Conservation (phyloP, 2,888 invertebrate species). For the Thyatira batis region DNA sequence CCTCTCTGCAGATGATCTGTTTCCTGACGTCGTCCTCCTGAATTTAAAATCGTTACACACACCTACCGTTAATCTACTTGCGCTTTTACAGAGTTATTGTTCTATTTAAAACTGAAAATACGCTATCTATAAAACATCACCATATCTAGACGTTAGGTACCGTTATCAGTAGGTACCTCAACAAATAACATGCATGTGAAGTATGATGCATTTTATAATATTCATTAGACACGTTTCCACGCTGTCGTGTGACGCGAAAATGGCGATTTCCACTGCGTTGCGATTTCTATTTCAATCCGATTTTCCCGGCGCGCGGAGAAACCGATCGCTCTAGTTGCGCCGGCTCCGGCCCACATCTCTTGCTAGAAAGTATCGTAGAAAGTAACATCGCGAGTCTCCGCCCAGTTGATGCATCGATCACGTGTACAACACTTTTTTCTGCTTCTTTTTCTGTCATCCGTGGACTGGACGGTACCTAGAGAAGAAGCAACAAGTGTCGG, state of each 20-base stretch:
- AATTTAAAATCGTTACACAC: not conserved
- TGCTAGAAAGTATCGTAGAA: constrained; percentile 82
- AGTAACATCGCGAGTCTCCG: constrained; percentile 75
- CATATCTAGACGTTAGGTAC: constrained; percentile 10
- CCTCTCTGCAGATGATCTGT: constrained; percentile 21
- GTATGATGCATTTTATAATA: constrained; percentile 1
- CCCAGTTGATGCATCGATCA: constrained; percentile 70
- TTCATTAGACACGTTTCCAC: constrained; percentile 51
- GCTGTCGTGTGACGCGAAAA: constrained; percentile 39
- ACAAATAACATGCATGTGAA: not conserved
- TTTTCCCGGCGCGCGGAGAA: constrained; percentile 79
- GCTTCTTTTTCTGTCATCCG: constrained; percentile 46
- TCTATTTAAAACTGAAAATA: not conserved
- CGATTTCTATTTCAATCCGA: constrained; percentile 82
- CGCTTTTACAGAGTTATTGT: not conserved
- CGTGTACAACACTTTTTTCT: constrained; percentile 62
- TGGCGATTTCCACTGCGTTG: constrained; percentile 67
- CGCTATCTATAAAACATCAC: not conserved
- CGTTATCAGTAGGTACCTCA: not conserved
- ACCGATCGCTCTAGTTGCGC: constrained; percentile 80
- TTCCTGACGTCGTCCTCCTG: constrained; percentile 1
- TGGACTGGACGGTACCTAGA: not conserved
- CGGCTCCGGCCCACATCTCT: constrained; percentile 78
- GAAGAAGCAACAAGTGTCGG: not conserved
- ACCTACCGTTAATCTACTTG: too few species aligned